Percentiles rank a stretch among this genome's conserved stretches.
Evolutionary conservation across 35 echinoderm and acorn worm species (phyloP).

Genomic region (Patiria miniata): DNA sequence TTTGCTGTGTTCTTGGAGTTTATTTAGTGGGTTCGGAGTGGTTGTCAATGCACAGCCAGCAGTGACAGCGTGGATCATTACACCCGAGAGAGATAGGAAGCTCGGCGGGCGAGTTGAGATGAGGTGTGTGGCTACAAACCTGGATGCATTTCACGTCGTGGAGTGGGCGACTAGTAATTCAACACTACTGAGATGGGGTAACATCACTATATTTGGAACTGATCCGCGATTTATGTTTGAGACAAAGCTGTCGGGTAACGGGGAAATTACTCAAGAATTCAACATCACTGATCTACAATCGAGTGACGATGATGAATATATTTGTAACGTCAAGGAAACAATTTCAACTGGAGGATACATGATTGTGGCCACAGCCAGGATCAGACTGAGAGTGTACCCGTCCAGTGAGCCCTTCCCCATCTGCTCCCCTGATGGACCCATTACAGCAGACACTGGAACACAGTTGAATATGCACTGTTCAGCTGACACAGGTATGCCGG

Average conservation of each 20-base stretch:
- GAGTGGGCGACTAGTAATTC: not conserved
- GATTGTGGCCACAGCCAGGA: not conserved
- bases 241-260: not conserved
- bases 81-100: conserved; percentile 1
- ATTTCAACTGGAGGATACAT: not conserved
- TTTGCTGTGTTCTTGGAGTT: no score
- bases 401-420: not conserved
- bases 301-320: not conserved
- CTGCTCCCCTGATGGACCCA: not conserved
- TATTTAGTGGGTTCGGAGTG: not conserved
- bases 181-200: not conserved
- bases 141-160: not conserved
- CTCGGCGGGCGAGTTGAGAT: not conserved
- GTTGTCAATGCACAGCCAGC: not conserved
- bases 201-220: not conserved
- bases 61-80: not conserved
- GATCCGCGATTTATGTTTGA: not conserved
- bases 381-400: not conserved
- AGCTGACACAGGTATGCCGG: not conserved
- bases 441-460: not conserved
- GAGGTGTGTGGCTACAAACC: conserved; percentile 1
- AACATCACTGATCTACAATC: not conserved
- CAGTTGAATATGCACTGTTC: not conserved
- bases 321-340: not conserved
- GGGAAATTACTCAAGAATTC: not conserved